phyloP scores from a whole-genome alignment of 2,797 vertebrate genomes.

The Sebastes vulpes region DNA sequence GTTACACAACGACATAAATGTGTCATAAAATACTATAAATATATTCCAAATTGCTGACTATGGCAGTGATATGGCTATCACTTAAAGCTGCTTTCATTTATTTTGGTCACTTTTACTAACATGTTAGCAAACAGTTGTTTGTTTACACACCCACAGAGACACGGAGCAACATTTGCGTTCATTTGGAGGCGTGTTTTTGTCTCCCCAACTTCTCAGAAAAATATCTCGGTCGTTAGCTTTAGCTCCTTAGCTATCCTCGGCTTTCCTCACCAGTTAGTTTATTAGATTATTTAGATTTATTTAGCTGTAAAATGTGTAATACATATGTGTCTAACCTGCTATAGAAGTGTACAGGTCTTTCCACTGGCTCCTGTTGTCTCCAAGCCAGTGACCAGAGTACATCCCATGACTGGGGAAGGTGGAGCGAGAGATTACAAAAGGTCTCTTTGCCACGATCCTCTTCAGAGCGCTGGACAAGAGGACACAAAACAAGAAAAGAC shows the following conservation, averaged over 20 bases:
- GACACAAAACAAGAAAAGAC: neutral
- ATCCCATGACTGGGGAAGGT: conserved; percentile 92
- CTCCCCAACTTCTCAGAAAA: neutral
- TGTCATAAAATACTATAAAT: neutral
- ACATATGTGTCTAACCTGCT: conserved; percentile 77
- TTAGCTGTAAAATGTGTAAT: neutral
- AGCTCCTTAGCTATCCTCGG: neutral
- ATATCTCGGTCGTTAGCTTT: neutral
- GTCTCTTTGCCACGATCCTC: conserved; percentile 85
- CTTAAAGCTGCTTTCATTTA: too few relatives aligned
- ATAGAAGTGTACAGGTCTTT: conserved; percentile 91
- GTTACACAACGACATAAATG: neutral
- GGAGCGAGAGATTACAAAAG: conserved; percentile 92
- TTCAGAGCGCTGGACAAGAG: conserved; percentile 85
- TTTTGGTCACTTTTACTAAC: neutral
- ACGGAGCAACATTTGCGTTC: neutral
- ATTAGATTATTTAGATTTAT: neutral
- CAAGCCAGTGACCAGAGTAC: conserved; percentile 93
- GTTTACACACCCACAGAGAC: neutral
- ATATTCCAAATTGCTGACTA: neutral
- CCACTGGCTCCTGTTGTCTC: conserved; percentile 92
- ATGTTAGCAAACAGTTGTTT: neutral
- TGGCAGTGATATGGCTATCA: neutral
- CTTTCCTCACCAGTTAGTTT: neutral
- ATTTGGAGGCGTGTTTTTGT: neutral